Evolutionary conservation across 2,113 vertebrate species (phyloP).

Genomic region (Amphiprion percula): DNA sequence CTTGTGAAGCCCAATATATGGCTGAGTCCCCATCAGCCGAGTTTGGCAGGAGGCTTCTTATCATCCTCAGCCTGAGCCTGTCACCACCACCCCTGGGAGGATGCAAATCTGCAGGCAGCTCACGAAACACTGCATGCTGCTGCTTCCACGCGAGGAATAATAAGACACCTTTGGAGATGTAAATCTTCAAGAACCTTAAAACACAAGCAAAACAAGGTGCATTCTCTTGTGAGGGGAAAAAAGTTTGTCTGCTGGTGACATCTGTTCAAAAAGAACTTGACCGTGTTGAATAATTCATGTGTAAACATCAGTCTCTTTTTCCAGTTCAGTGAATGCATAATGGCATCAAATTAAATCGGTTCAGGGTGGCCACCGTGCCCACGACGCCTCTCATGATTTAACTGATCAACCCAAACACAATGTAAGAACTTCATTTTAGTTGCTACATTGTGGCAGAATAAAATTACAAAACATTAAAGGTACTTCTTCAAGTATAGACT

Average conservation of each 20-base stretch:
- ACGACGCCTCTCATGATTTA: neutral
- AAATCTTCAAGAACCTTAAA: slow-evolving; percentile 62
- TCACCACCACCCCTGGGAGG: slow-evolving; percentile 51
- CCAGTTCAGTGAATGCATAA: slow-evolving; percentile 27
- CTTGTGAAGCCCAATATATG: slow-evolving; percentile 38
- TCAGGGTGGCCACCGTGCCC: neutral
- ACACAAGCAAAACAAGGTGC: slow-evolving; percentile 29
- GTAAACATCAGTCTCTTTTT: slow-evolving; percentile 26
- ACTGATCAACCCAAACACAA: neutral
- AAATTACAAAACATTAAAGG: neutral
- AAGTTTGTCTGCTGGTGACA: slow-evolving; percentile 30
- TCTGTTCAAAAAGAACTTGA: slow-evolving; percentile 49
- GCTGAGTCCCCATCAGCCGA: slow-evolving; percentile 46
- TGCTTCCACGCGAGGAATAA: slow-evolving; percentile 57
- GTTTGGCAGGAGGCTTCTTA: slow-evolving; percentile 70
- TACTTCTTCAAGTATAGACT: neutral
- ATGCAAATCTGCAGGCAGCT: slow-evolving; percentile 68
- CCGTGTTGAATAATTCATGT: slow-evolving; percentile 57
- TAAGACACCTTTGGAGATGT: slow-evolving; percentile 66
- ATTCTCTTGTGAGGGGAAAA: slow-evolving; percentile 38
- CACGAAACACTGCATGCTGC: slow-evolving; percentile 51
- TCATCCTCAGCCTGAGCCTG: slow-evolving; percentile 58
- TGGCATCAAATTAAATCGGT: slow-evolving; percentile 1
- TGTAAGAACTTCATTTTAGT: neutral
- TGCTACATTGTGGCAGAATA: neutral